Evolutionary conservation across 2,888 invertebrate genomes (phyloP).

Genomic region (Dugesia japonica): DNA sequence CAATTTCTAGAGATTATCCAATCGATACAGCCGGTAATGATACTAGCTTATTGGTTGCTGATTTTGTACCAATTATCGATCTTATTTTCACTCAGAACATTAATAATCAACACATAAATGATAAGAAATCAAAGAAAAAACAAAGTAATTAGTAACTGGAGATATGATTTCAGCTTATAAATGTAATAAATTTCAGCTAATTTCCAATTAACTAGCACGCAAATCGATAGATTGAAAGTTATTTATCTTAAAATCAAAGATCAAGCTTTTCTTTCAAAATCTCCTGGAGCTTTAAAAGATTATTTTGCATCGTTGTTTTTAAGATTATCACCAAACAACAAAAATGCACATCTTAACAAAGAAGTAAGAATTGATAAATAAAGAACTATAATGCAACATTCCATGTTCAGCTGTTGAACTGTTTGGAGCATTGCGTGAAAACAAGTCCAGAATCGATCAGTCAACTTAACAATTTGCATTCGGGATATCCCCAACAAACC

Average conservation of each 20-base stretch:
- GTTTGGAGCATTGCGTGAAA: not conserved
- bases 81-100: not conserved
- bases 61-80: not conserved
- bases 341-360: not conserved
- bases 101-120: not conserved
- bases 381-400: too few species aligned
- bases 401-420: not conserved
- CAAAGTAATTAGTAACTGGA: not conserved
- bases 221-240: not conserved
- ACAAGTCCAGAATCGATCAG: not conserved
- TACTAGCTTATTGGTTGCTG: not conserved
- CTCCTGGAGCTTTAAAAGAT: not conserved
- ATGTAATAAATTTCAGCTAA: not conserved
- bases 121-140: not conserved
- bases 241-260: constrained; percentile 2
- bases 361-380: too few species aligned
- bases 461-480: not conserved
- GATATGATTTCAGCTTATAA: not conserved
- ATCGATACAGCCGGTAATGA: not conserved
- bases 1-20: not conserved
- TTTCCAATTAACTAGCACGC: not conserved
- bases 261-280: not conserved
- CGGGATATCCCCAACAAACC: not conserved
- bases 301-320: not conserved
- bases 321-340: not conserved